phyloP scores from a whole-genome alignment of 2,888 invertebrate genomes.

The Erannis defoliaria region DNA sequence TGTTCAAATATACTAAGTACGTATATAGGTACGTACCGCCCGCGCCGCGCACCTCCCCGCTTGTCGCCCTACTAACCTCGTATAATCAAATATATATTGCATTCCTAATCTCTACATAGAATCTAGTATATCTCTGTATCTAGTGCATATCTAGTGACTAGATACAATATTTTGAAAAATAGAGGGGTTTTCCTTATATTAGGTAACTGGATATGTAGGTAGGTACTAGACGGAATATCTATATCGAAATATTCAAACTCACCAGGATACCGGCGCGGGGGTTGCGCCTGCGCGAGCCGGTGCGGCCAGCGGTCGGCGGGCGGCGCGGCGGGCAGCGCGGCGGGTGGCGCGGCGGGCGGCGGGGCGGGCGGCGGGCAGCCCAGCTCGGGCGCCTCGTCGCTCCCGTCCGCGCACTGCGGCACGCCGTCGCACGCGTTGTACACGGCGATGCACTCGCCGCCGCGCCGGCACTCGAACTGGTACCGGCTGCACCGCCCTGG shows the following conservation, averaged over 20 bases:
- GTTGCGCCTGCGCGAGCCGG: constrained; percentile 76
- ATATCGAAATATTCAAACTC: neutral
- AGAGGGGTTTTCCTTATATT: too few species aligned
- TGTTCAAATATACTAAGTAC: too few species aligned
- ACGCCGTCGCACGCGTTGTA: constrained; percentile 98
- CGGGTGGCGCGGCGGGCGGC: constrained; percentile 39
- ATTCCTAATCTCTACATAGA: too few species aligned
- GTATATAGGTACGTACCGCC: too few species aligned
- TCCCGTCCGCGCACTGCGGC: constrained; percentile 96
- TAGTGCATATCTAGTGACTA: too few species aligned
- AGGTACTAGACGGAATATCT: too few species aligned
- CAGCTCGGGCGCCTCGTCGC: constrained; percentile 95
- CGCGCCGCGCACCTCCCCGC: too few species aligned
- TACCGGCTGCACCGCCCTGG: constrained; percentile 91
- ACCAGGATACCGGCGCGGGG: constrained; percentile 65
- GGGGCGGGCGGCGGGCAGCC: constrained; percentile 88
- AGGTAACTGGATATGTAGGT: too few species aligned
- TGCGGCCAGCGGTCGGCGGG: constrained; percentile 72
- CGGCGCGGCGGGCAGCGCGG: constrained; percentile 55
- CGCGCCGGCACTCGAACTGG: constrained; percentile 95
- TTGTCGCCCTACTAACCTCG: too few species aligned
- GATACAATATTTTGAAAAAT: too few species aligned
- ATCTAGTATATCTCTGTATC: too few species aligned
- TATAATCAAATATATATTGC: too few species aligned
- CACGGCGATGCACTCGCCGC: constrained; percentile 96